Evolutionary conservation across 2,797 vertebrate genomes (phyloP).

Genomic region (Chaenodraco wilsoni): DNA sequence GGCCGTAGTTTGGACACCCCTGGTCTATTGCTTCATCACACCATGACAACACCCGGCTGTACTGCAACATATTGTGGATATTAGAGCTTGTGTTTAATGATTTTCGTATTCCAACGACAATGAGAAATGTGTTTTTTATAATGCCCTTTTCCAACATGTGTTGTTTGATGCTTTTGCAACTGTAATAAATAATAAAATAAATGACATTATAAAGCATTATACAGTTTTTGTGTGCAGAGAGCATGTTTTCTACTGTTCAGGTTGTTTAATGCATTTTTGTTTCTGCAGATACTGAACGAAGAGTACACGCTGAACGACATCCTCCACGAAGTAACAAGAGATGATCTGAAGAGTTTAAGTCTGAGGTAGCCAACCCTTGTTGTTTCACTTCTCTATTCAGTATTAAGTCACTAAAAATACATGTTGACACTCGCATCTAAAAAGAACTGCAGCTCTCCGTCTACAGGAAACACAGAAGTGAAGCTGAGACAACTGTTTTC

Average conservation of each 20-base stretch:
- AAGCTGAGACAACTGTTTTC: slow-evolving; percentile 15
- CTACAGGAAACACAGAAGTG: slow-evolving; percentile 23
- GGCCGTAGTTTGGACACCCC: too few relatives aligned
- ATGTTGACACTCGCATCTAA: neutral
- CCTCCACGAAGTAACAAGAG: slow-evolving; percentile 91
- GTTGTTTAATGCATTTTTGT: slow-evolving; percentile 19
- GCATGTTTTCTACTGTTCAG: neutral
- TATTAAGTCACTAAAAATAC: neutral
- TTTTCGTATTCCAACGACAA: neutral
- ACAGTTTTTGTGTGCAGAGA: neutral
- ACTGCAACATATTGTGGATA: neutral
- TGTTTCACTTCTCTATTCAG: slow-evolving; percentile 39
- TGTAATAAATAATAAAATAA: neutral
- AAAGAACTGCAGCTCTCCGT: neutral
- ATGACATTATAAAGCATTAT: neutral
- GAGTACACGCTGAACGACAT: slow-evolving; percentile 92
- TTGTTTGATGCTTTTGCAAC: neutral
- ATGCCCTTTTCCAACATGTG: neutral
- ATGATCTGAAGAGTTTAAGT: slow-evolving; percentile 94
- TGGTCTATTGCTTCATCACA: neutral
- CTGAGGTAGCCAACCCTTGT: slow-evolving; percentile 84
- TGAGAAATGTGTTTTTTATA: neutral
- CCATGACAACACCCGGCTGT: neutral
- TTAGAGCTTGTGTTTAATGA: neutral
- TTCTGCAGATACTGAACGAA: slow-evolving; percentile 89